Base-by-base conservation (phyloP, 2,113 vertebrate genomes). In the Mormyrus lacerda region DNA sequence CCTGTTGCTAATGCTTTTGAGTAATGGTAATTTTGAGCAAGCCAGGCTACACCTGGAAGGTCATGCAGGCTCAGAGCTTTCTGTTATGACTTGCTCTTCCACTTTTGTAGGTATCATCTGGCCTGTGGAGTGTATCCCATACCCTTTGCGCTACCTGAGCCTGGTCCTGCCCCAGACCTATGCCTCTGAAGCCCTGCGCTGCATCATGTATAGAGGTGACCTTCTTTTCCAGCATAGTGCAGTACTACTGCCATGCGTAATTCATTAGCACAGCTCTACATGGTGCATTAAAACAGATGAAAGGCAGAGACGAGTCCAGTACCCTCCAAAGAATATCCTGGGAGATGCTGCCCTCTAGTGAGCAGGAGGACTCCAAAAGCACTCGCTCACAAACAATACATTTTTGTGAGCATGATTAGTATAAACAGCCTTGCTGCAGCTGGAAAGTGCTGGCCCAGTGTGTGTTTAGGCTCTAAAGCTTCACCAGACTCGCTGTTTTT, bases 41-140 rank as follows among this genome's bases (percentile, higher is more conserved):
- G 76, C 7, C 39, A 82, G 76, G n/a, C 17, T 17, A 0, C 2
- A 19, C 4, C 73, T 19, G 35, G 31, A 3, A 79, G 5, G 35
- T 5, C 31, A 44, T 84, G 19, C 82, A 45, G 21, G 7, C 21
- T 84, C 39, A 47, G 42, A 24, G 82, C 21, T 4, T n/a, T 42
- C 31, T 79, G 61, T 31, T 11, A 69, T 69, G 61, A 13, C 76
- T 44, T 8, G 15, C 76, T 44, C 42, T 24, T 82, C 35, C 39
- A 44, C 15, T 45, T 55, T 58, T 50, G 35, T 55, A 96, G 96
- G 96, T 89, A 94, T 96, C 88, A 96, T 96, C 92, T 96, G 96
- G 95, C 96, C 96, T 0, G 94, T 96, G 92, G 96, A 96, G 94
- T 96, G 96, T 90, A 96, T 96, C 91, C 95, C 95, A 0, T 96